Conservation (phyloP, 2,113 vertebrate genomes). For the Echinops telfairi region DNA sequence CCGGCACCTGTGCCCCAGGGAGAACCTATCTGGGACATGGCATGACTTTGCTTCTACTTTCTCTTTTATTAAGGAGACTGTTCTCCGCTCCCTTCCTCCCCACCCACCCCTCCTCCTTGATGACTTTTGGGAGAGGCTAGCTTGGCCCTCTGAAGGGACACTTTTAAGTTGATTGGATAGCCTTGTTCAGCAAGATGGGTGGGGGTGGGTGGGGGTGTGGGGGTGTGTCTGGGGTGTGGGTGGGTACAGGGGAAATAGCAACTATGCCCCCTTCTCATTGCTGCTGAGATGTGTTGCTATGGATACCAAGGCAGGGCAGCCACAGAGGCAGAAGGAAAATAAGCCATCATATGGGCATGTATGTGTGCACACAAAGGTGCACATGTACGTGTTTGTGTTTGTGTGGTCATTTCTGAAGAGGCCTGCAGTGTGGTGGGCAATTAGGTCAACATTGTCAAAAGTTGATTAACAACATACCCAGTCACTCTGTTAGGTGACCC, state of each 20-base stretch:
- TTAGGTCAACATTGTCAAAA: background rate
- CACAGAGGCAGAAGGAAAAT: background rate
- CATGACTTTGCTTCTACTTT: background rate
- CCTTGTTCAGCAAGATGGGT: background rate
- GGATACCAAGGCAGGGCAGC: conserved; percentile 38
- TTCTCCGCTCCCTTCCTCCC: background rate
- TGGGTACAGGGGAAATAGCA: background rate
- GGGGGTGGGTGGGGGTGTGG: too few species aligned
- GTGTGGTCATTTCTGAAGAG: background rate
- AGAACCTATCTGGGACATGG: background rate
- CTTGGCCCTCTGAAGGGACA: background rate
- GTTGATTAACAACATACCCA: background rate
- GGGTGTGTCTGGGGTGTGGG: too few species aligned
- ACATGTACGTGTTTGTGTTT: background rate
- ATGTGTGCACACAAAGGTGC: background rate
- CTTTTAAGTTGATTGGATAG: conserved; percentile 18
- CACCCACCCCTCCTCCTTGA: background rate
- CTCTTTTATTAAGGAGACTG: background rate
- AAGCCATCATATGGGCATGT: background rate
- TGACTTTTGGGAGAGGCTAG: background rate
- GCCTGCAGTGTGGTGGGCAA: background rate
- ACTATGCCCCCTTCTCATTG: background rate
- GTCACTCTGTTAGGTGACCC: background rate
- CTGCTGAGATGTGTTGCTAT: conserved; percentile 39
- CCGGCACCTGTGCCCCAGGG: background rate